Conservation (phyloP, 2,113 vertebrate genomes). For the Dromaius novaehollandiae region DNA sequence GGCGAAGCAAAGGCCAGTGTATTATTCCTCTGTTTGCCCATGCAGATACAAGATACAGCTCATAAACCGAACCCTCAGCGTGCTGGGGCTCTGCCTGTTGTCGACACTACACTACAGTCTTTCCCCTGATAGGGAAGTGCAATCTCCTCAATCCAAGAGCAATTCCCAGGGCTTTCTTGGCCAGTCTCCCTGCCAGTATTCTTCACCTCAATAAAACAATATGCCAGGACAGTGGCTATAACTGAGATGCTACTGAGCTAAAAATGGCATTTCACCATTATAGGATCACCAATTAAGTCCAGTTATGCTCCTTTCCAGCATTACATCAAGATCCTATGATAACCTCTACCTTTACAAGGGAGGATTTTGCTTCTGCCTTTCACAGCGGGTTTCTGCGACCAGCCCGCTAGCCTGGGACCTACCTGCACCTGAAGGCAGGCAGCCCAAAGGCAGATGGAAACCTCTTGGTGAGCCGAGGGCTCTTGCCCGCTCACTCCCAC, state of each 20-base stretch:
- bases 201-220: background rate
- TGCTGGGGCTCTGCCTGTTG: background rate
- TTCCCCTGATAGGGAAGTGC: background rate
- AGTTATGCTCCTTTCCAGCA: background rate
- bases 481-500: background rate
- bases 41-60: background rate
- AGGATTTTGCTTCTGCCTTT: background rate
- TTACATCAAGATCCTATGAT: background rate
- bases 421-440: rapidly evolving
- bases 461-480: background rate
- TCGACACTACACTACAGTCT: rapidly evolving
- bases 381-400: background rate
- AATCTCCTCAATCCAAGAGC: background rate
- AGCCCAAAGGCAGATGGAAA: background rate
- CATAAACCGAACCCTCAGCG: background rate
- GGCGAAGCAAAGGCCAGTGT: background rate
- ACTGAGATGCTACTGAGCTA: rapidly evolving
- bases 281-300: background rate
- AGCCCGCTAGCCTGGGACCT: background rate
- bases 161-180: background rate
- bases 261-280: background rate
- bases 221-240: background rate
- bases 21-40: background rate
- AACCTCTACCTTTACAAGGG: rapidly evolving
- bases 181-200: too few relatives aligned